Percentiles rank a stretch among this genome's conserved stretches.
Evolutionary conservation across 1,140 invertebrate species (phyloP).

Genomic region (Eupristina koningsbergeri): DNA sequence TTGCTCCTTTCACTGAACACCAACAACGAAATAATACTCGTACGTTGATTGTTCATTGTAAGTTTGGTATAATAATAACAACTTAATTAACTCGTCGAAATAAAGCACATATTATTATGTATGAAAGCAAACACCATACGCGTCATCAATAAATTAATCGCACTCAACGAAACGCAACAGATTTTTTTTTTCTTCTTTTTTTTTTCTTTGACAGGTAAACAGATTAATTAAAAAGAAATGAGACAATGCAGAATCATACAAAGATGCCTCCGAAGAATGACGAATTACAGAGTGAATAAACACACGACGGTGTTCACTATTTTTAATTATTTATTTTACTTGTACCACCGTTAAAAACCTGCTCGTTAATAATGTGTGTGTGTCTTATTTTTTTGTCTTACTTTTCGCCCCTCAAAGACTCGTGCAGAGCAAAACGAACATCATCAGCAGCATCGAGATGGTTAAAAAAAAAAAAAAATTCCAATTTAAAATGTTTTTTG

Average conservation of each 20-base stretch:
- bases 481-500: conserved; percentile 20
- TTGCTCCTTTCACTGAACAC: conserved; percentile 32
- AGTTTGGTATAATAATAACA: background rate
- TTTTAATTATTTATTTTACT: conserved; percentile 27
- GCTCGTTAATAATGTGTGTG: conserved; percentile 27
- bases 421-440: conserved; percentile 36
- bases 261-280: conserved; percentile 33
- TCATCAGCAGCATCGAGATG: conserved; percentile 31
- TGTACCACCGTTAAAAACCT: conserved; percentile 31
- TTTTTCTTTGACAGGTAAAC: background rate
- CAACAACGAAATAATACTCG: background rate
- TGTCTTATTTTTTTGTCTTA: background rate
- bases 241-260: conserved; percentile 30
- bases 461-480: conserved; percentile 17
- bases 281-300: conserved; percentile 44
- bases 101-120: background rate
- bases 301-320: conserved; percentile 27
- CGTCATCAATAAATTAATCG: conserved; percentile 3
- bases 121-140: background rate
- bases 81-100: background rate
- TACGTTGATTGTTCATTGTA: conserved; percentile 20
- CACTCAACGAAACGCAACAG: background rate
- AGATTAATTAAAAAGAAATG: background rate
- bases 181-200: background rate
- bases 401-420: conserved; percentile 8